A percentile compares a stretch with the other conserved stretches of the same genome.
Conservation (phyloP, 2,113 vertebrate species). For the Furnarius figulus region DNA sequence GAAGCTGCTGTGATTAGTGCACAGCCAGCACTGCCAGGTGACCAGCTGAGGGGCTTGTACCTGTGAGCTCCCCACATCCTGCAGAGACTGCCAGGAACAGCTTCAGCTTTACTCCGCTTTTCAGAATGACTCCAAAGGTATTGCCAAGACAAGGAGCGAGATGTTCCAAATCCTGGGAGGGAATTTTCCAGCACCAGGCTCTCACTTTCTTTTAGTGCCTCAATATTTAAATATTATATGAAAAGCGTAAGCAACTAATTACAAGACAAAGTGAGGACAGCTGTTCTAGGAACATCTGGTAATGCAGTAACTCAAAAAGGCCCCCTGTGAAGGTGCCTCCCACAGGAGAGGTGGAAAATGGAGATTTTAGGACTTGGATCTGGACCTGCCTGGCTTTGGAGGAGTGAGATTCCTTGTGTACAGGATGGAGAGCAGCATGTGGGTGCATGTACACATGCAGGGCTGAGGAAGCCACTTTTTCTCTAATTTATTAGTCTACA, state of each 20-base stretch:
- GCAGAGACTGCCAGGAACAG: background rate
- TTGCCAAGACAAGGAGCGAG: background rate
- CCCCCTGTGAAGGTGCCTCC: background rate
- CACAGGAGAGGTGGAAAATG: background rate
- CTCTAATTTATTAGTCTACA: background rate
- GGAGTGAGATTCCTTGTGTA: background rate
- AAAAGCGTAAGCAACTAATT: background rate
- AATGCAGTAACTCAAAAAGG: background rate
- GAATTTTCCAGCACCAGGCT: background rate
- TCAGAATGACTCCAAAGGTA: background rate
- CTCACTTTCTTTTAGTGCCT: background rate
- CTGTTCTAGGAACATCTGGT: background rate
- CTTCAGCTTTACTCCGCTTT: background rate
- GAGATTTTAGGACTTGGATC: background rate
- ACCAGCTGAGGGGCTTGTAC: background rate
- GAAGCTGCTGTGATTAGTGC: background rate
- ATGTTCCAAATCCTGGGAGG: background rate
- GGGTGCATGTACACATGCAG: accelerated
- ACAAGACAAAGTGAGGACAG: background rate
- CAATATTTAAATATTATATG: background rate
- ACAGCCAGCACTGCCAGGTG: background rate
- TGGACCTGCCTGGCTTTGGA: background rate
- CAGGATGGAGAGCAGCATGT: background rate
- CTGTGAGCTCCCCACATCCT: background rate
- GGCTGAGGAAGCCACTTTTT: background rate